phyloP scores from a whole-genome alignment of 2,797 vertebrate genomes.

The Halcyon chelicuti region DNA sequence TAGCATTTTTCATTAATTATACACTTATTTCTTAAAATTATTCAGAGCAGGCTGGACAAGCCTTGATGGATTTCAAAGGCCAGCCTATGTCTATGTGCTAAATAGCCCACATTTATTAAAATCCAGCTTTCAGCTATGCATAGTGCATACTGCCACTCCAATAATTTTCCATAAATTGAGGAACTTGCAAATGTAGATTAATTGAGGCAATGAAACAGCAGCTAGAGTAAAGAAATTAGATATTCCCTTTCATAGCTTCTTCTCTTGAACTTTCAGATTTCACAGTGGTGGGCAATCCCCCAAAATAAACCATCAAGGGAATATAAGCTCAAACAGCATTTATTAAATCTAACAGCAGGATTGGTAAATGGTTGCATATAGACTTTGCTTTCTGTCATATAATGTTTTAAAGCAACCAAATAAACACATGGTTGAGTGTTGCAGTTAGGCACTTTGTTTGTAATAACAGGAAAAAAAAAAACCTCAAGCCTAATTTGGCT shows the following conservation, averaged over 20 bases:
- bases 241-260: slow-evolving; percentile 61
- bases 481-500: background rate
- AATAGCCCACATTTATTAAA: slow-evolving; percentile 53
- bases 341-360: slow-evolving; percentile 17
- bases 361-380: background rate
- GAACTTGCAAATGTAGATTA: slow-evolving; percentile 47
- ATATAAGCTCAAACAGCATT: slow-evolving; percentile 35
- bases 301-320: slow-evolving; percentile 15
- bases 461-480: background rate
- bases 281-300: background rate
- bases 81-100: slow-evolving; percentile 1
- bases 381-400: background rate
- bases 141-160: background rate
- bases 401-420: background rate
- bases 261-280: slow-evolving; percentile 55
- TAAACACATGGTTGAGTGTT: background rate
- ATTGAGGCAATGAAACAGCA: slow-evolving; percentile 48
- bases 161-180: slow-evolving; percentile 46
- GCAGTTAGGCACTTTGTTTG: background rate
- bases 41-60: slow-evolving; percentile 25
- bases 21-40: slow-evolving; percentile 28
- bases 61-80: slow-evolving; percentile 62
- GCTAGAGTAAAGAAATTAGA: slow-evolving; percentile 50
- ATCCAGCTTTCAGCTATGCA: slow-evolving; percentile 42
- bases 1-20: slow-evolving; percentile 45